phyloP scores from a whole-genome alignment of 1,140 invertebrate genomes.

The Danaus plexippus region DNA sequence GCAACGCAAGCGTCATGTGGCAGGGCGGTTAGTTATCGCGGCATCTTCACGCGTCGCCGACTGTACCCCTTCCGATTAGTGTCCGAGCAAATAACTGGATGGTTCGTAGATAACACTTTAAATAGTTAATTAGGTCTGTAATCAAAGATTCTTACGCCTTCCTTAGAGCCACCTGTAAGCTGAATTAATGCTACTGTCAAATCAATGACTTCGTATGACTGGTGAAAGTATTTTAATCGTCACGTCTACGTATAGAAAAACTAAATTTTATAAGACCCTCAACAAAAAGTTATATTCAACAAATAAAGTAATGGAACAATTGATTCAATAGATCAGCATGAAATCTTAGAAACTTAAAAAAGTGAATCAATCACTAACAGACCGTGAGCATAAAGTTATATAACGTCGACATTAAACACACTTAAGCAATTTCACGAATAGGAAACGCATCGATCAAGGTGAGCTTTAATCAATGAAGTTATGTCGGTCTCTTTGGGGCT shows the following conservation, averaged over 20 bases:
- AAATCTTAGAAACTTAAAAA: background rate
- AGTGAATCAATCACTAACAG: slow-evolving; percentile 20
- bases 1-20: slow-evolving; percentile 46
- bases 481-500: slow-evolving; percentile 66
- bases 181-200: too few relatives aligned
- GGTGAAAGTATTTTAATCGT: too few relatives aligned
- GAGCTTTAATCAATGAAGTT: slow-evolving; percentile 69
- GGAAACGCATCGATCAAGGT: slow-evolving; percentile 54
- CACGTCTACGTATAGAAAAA: too few relatives aligned
- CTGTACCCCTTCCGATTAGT: slow-evolving; percentile 30
- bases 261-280: too few relatives aligned
- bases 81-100: slow-evolving; percentile 18
- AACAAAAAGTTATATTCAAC: too few relatives aligned
- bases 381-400: slow-evolving; percentile 18
- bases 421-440: slow-evolving; percentile 47
- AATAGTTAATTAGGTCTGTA: slow-evolving; percentile 11
- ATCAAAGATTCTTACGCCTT: too few relatives aligned
- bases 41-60: slow-evolving; percentile 55
- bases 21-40: slow-evolving; percentile 48
- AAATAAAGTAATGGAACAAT: background rate
- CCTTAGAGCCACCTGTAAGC: too few relatives aligned
- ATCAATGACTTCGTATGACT: too few relatives aligned
- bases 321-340: slow-evolving; percentile 1
- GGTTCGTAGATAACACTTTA: slow-evolving; percentile 16
- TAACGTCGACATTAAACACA: slow-evolving; percentile 19